phyloP scores from a whole-genome alignment of 1,140 invertebrate species.

The Camponotus floridanus region DNA sequence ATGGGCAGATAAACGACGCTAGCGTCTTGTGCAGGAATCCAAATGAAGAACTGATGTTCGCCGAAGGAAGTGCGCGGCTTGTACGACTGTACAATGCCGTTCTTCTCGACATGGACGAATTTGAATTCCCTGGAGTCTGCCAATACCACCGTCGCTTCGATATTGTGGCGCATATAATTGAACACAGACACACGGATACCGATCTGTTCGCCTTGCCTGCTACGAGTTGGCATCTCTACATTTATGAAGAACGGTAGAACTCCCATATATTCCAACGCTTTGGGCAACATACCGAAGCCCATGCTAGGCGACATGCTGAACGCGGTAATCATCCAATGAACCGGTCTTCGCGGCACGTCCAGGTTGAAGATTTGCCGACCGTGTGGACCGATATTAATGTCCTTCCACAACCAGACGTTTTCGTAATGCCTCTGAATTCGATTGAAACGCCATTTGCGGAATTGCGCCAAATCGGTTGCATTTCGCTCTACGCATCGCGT shows the following conservation, averaged over 20 bases:
- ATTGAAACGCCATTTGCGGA: conserved; percentile 94
- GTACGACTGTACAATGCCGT: conserved; percentile 94
- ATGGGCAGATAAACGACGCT: conserved; percentile 95
- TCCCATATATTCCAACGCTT: conserved; percentile 93
- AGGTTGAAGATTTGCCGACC: conserved; percentile 94
- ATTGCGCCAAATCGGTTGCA: conserved; percentile 89
- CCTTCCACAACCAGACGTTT: conserved; percentile 97
- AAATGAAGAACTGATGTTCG: conserved; percentile 97
- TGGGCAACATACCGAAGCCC: conserved; percentile 95
- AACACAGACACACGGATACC: conserved; percentile 97
- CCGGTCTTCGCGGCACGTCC: conserved; percentile 94
- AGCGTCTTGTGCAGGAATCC: conserved; percentile 93
- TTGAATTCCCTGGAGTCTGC: conserved; percentile 95
- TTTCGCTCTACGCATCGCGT: conserved; percentile 90
- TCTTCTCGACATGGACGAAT: conserved; percentile 97
- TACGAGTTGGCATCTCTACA: conserved; percentile 95
- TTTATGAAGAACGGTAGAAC: conserved; percentile 97
- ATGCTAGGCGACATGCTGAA: conserved; percentile 94
- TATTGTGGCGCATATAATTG: conserved; percentile 95
- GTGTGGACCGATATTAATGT: conserved; percentile 97
- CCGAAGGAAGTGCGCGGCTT: conserved; percentile 95
- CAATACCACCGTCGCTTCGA: conserved; percentile 95
- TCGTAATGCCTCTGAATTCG: conserved; percentile 95
- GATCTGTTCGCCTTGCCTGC: conserved; percentile 96
- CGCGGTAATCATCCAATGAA: conserved; percentile 97